A percentile compares a stretch with the other conserved stretches of the same genome.
Evolutionary conservation across 2,113 vertebrate species (phyloP).

Genomic region (Macquaria ambigua): DNA sequence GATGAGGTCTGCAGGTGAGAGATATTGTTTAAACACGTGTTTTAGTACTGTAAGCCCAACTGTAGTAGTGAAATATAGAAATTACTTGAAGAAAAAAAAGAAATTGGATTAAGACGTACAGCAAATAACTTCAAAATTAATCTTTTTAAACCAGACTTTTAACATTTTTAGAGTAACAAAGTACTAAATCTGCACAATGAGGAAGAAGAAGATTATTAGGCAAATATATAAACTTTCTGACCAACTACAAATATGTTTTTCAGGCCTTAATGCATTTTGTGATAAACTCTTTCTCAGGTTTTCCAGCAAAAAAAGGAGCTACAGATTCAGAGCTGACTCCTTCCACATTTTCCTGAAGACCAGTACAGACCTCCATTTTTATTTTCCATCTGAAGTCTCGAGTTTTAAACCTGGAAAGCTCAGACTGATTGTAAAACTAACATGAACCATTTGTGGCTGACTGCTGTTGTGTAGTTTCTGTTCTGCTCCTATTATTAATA

Average conservation of each 20-base stretch:
- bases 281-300: not conserved
- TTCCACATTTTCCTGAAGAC: constrained; percentile 1
- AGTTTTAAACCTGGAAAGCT: not conserved
- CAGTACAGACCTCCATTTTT: not conserved
- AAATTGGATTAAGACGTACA: no score
- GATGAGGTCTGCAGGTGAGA: constrained; percentile 54
- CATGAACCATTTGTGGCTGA: not conserved
- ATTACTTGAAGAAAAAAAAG: no score
- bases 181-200: no score
- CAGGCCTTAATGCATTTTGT: not conserved
- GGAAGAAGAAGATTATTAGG: not conserved
- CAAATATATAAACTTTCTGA: not conserved
- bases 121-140: no score
- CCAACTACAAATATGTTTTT: not conserved
- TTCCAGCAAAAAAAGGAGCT: not conserved
- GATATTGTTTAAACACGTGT: not conserved
- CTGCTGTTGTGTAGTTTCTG: not conserved
- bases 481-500: not conserved
- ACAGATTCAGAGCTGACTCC: not conserved
- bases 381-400: no score
- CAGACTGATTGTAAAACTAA: not conserved
- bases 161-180: no score
- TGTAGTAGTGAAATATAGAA: no score
- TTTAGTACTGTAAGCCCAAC: no score
- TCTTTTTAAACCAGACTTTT: no score